Conservation (phyloP, 1,140 invertebrate species). For the Dinoponera quadriceps region DNA sequence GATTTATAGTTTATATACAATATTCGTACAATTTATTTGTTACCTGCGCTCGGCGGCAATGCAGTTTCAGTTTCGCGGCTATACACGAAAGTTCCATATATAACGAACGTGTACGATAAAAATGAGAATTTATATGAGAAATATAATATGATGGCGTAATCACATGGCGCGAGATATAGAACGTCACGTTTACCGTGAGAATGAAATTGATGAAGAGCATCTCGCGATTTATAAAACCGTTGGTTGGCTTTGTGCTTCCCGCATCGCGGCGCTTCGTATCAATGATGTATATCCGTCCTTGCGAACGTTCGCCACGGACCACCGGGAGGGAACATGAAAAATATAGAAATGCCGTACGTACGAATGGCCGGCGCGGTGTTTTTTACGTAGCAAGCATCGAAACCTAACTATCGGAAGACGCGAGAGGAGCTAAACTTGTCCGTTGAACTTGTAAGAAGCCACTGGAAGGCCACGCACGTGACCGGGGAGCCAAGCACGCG, state of each 20-base stretch:
- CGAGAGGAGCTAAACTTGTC: conserved; percentile 73
- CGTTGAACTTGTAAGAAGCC: conserved; percentile 75
- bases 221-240: not conserved
- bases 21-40: conserved; percentile 3
- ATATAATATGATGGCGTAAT: not conserved
- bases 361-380: conserved; percentile 57
- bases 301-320: not conserved
- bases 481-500: conserved; percentile 70
- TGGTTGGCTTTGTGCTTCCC: not conserved
- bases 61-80: not conserved
- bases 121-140: not conserved
- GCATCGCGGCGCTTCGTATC: conserved; percentile 2
- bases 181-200: not conserved
- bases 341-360: conserved; percentile 59
- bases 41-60: not conserved
- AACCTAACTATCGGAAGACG: conserved; percentile 74
- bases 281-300: conserved; percentile 35
- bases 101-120: not conserved
- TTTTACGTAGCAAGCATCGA: conserved; percentile 59
- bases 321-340: conserved; percentile 44
- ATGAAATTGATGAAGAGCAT: not conserved
- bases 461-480: conserved; percentile 75
- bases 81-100: too few relatives aligned
- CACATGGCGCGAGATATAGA: not conserved
- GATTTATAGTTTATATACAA: not conserved